phyloP scores from a whole-genome alignment of 1,140 invertebrate species.

The Acromyrmex heyeri region DNA sequence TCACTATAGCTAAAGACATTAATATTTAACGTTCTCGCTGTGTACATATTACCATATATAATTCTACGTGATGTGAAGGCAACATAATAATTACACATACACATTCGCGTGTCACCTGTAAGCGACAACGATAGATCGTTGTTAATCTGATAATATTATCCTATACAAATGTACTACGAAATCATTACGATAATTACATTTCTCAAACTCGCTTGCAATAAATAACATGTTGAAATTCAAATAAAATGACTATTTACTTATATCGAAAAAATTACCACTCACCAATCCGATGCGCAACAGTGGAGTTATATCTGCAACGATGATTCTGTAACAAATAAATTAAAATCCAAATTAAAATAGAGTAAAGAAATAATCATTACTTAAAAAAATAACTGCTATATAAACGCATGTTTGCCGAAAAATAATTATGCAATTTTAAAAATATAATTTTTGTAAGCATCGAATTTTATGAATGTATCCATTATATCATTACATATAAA shows the following conservation, averaged over 20 bases:
- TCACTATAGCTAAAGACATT: constrained; percentile 70
- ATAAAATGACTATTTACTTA: background rate
- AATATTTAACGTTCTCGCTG: constrained; percentile 75
- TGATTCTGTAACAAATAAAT: no score
- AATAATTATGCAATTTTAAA: no score
- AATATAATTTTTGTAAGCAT: no score
- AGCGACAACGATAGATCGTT: constrained; percentile 72
- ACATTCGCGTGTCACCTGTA: constrained; percentile 62
- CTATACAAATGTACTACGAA: constrained; percentile 78
- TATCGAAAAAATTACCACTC: no score
- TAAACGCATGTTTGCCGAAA: no score
- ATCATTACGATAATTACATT: constrained; percentile 82
- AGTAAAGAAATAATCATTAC: no score
- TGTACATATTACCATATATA: constrained; percentile 77
- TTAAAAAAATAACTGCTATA: no score
- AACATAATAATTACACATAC: constrained; percentile 54
- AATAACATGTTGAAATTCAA: constrained; percentile 81
- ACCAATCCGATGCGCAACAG: no score
- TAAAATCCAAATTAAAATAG: no score
- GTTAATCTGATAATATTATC: constrained; percentile 79
- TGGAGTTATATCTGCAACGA: no score
- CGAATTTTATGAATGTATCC: no score
- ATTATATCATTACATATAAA: no score
- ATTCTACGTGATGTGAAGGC: constrained; percentile 70
- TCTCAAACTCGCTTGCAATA: constrained; percentile 82